Evolutionary conservation across 2,888 invertebrate genomes (phyloP).

Genomic region (Melieria omissa): DNA sequence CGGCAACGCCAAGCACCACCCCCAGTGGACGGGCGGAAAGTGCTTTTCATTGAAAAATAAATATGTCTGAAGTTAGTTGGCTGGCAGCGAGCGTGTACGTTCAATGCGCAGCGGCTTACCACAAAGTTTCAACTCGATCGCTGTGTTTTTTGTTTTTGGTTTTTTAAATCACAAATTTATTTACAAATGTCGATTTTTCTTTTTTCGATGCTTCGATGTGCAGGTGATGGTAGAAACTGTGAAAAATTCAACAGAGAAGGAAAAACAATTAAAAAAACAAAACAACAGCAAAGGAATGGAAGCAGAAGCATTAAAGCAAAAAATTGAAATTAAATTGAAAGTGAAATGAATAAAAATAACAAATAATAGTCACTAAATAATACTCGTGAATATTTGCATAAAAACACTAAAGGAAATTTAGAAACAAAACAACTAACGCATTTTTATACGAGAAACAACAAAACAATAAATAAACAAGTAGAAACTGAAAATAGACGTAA

Average conservation of each 20-base stretch:
- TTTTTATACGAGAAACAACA: not conserved
- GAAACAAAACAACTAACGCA: constrained; percentile 10
- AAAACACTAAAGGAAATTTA: not conserved
- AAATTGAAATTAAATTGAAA: constrained; percentile 8
- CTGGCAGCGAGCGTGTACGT: not conserved
- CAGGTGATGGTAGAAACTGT: not conserved
- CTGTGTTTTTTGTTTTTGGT: not conserved
- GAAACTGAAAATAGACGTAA: constrained; percentile 10
- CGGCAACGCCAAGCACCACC: not conserved
- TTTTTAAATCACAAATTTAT: no score
- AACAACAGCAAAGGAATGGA: constrained; percentile 1
- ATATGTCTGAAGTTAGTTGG: not conserved
- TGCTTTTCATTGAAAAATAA: not conserved
- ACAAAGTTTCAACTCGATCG: no score
- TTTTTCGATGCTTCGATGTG: not conserved
- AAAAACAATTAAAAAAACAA: not conserved
- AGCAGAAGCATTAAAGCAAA: constrained; percentile 1
- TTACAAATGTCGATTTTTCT: not conserved
- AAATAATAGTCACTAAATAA: constrained; percentile 6
- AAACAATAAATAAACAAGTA: constrained; percentile 15
- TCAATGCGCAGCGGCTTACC: no score
- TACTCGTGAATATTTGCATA: constrained; percentile 1
- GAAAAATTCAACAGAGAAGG: not conserved
- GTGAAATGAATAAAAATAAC: constrained; percentile 22
- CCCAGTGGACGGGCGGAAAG: not conserved